phyloP scores from a whole-genome alignment of 2,888 invertebrate genomes.

The Gibbula magus region DNA sequence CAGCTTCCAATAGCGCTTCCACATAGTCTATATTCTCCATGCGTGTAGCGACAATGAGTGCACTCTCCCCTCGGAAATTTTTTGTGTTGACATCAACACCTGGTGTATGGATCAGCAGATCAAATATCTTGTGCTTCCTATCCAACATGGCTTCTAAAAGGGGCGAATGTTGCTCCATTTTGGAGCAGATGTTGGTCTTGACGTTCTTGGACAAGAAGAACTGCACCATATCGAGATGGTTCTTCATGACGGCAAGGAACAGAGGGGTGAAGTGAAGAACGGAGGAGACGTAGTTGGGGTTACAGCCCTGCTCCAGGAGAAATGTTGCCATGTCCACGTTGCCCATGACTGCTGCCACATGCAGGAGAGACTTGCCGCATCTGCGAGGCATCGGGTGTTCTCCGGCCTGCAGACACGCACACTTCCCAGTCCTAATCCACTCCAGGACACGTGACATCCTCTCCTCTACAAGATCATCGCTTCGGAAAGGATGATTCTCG shows the following conservation, averaged over 20 bases:
- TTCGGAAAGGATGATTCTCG: constrained; percentile 44
- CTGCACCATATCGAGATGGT: constrained; percentile 42
- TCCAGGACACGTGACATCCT: constrained; percentile 27
- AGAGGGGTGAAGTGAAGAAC: constrained; percentile 46
- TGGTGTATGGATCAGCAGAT: constrained; percentile 41
- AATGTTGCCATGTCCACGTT: constrained; percentile 32
- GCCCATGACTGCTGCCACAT: constrained; percentile 45
- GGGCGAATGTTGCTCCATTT: constrained; percentile 40
- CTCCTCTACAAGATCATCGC: constrained; percentile 35
- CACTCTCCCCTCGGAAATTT: constrained; percentile 46
- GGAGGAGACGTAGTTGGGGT: constrained; percentile 42
- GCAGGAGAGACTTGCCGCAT: constrained; percentile 40
- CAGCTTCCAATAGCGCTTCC: constrained; percentile 56
- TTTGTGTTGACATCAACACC: constrained; percentile 45
- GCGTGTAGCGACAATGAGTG: constrained; percentile 49
- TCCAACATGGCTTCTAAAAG: constrained; percentile 50
- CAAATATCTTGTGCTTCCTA: constrained; percentile 46
- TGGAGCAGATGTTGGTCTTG: constrained; percentile 44
- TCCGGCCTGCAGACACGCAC: constrained; percentile 31
- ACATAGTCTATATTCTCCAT: constrained; percentile 46
- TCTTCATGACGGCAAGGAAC: constrained; percentile 47
- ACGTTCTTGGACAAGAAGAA: constrained; percentile 47
- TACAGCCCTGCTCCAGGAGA: constrained; percentile 37
- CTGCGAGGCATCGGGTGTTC: neutral
- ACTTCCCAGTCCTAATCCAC: constrained; percentile 29